Conservation (phyloP, 2,113 vertebrate genomes). For the Tiliqua scincoides region DNA sequence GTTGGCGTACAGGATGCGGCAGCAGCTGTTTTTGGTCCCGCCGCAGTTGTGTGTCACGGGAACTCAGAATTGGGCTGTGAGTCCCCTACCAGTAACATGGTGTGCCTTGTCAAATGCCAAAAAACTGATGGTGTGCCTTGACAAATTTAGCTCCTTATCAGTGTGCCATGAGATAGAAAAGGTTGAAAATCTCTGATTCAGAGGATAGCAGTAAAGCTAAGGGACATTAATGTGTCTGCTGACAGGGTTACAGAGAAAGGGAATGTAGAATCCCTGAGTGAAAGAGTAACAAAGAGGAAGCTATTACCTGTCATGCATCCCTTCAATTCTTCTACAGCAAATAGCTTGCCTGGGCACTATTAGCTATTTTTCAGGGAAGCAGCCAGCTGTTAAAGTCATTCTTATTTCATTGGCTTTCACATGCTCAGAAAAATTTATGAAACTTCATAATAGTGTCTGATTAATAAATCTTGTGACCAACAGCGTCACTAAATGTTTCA, state of each 20-base stretch:
- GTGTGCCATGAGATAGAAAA: too few species aligned
- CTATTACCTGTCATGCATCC: background rate
- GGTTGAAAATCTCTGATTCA: too few species aligned
- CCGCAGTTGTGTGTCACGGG: too few species aligned
- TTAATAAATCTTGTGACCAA: conserved; percentile 10
- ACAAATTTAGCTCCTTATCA: too few species aligned
- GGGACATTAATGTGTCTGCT: background rate
- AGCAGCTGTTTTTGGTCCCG: too few species aligned
- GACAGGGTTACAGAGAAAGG: background rate
- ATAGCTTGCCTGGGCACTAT: background rate
- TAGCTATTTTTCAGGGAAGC: background rate
- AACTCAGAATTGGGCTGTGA: too few species aligned
- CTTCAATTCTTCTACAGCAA: background rate
- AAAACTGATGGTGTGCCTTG: too few species aligned
- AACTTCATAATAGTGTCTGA: conserved; percentile 4
- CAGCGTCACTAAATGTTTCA: background rate
- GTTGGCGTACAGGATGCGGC: too few species aligned
- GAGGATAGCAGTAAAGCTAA: background rate
- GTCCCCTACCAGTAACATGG: too few species aligned
- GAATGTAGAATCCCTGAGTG: background rate
- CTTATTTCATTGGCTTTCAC: conserved; percentile 8
- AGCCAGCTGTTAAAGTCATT: conserved; percentile 4
- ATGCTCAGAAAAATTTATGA: background rate
- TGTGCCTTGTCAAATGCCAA: too few species aligned
- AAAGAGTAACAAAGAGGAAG: conserved; percentile 1